Conservation (phyloP, 2,797 vertebrate species). For the Numenius phaeopus region DNA sequence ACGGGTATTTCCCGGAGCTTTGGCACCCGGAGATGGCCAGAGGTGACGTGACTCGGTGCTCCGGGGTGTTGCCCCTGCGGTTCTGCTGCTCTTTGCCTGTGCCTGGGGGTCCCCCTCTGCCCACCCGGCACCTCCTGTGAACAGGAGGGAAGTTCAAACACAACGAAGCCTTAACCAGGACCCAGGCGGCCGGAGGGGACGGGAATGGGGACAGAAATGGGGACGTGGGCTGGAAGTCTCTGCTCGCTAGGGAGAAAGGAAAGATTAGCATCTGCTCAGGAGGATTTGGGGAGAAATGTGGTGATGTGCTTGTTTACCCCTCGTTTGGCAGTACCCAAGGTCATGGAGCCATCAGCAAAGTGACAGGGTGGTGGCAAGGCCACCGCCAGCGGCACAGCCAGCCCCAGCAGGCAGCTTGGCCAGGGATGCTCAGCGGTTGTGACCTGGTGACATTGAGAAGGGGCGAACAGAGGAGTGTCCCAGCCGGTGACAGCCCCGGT, state of each 20-base stretch:
- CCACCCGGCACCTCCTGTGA: too few relatives aligned
- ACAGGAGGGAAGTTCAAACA: neutral
- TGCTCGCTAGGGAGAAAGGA: neutral
- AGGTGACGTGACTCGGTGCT: neutral
- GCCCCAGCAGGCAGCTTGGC: neutral
- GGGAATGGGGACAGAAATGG: neutral
- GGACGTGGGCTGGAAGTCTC: neutral
- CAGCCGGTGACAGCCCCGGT: accelerated
- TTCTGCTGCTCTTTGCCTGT: neutral
- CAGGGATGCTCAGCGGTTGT: too few relatives aligned
- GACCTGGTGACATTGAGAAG: neutral
- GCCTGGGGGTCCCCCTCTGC: too few relatives aligned
- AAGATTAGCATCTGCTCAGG: neutral
- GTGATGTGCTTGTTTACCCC: neutral
- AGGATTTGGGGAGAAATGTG: neutral
- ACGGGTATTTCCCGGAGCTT: neutral
- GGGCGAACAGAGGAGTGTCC: neutral
- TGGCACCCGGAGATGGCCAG: neutral
- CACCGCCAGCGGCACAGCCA: neutral
- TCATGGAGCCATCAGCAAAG: neutral
- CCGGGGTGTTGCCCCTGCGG: neutral
- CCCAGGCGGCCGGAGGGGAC: accelerated
- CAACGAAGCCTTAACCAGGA: neutral
- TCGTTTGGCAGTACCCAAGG: neutral
- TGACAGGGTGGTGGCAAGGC: neutral